These are phyloP conservation scores for Catostylus mosaicus DNA, from an alignment of 30 jellyfish, hydroid and myxozoan species.

Conservation along the genomic window DNA sequence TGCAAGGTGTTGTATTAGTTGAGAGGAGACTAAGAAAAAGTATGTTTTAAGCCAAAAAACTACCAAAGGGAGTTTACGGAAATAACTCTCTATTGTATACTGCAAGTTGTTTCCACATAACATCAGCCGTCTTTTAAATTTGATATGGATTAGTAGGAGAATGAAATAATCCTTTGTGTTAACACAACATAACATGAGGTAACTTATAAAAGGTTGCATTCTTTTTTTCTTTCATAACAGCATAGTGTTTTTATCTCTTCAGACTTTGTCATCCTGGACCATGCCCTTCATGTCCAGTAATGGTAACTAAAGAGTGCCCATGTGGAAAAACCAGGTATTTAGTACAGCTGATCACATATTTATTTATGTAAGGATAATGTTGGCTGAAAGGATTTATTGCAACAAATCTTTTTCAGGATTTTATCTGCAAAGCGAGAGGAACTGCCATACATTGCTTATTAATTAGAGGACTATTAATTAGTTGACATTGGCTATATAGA, in stretches of 20 bases:
- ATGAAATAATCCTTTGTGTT: too few relatives aligned
- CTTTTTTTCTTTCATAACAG: constrained; percentile 2
- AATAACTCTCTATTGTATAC: too few relatives aligned
- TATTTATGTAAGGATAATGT: not conserved
- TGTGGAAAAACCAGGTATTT: constrained; percentile 85
- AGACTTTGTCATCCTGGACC: constrained; percentile 99
- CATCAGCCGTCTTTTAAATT: too few relatives aligned
- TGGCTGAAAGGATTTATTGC: not conserved
- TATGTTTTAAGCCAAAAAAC: too few relatives aligned
- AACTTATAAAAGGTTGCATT: constrained; percentile 1
- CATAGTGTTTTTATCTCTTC: not conserved
- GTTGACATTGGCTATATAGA: not conserved
- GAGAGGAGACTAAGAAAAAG: too few relatives aligned
- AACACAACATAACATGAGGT: too few relatives aligned
- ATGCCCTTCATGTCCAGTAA: constrained; percentile 97
- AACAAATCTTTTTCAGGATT: not conserved
- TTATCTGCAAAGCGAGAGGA: too few relatives aligned
- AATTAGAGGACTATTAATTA: not conserved
- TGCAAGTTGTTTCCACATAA: too few relatives aligned
- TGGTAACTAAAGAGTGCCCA: constrained; percentile 86
- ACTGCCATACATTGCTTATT: too few relatives aligned
- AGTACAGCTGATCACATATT: not conserved
- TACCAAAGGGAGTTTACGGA: too few relatives aligned
- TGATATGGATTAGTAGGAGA: too few relatives aligned
- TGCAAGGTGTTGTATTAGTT: too few relatives aligned